Evolutionary conservation across 2,113 vertebrate species (phyloP), one percentile per base, ranked within the genome.

Genomic region (Oryzias curvinotus): DNA sequence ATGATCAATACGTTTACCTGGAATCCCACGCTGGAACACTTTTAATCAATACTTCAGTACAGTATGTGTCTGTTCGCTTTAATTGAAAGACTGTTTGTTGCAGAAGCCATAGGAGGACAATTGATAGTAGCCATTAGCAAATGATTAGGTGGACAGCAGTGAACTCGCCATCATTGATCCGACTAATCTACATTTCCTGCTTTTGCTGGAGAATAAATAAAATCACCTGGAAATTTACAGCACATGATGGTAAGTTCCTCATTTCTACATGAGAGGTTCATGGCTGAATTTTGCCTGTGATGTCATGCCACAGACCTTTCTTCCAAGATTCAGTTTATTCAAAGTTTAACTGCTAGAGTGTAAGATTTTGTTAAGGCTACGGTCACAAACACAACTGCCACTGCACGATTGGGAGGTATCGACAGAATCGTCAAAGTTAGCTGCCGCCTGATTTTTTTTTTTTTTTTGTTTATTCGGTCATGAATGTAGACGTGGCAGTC

Each of bases 91-190:
- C 65, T 62, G 81, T 75, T 77, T 78, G 71, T 81, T 86, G 83
- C 67, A 61, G 75, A 74, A 71, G 78, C 87, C 59, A 71, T 73
- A 68, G 80, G 84, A 86, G 75, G 72, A 88, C 87, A 92, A 93
- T 91, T 92, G 92, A 93, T 92, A 90, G 87, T 86, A 71, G 89
- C 89, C 89, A 92, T 93, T 92, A 92, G 89, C 85, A 76, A 91
- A 93, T 91, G 89, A 91, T 92, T 92, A 91, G 87, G 79, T 84
- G 76, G 90, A 91, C 90, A 90, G 88, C 85, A 89, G 92, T 89
- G 89, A 91, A 91, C 89, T 91, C 86, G 83, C 80, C 75, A 53
- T 67, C 90, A 93, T 92, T 83, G 91, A 92, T 92, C 87, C 75
- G 81, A 75, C 84, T 36, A 78, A 83, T 80, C 83, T 90, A 89